Evolutionary conservation across 2,797 vertebrate genomes (phyloP).

Genomic region (Lithobates sylvaticus): DNA sequence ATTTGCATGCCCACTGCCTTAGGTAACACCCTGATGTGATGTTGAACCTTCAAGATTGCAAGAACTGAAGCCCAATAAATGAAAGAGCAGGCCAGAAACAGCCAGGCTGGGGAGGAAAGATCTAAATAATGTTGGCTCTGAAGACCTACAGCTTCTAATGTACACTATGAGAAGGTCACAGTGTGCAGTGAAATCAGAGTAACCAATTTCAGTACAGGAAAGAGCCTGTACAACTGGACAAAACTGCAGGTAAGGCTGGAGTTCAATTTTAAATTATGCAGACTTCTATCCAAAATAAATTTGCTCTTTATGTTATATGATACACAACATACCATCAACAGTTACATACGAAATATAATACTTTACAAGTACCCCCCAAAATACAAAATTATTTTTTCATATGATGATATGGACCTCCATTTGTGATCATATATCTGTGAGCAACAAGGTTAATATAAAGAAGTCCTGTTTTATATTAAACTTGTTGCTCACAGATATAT

Average conservation of each 20-base stretch:
- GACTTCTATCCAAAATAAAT: background rate
- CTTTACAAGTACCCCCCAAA: background rate
- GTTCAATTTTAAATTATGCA: no score
- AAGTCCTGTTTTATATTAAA: background rate
- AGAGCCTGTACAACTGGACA: background rate
- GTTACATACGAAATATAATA: background rate
- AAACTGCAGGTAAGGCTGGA: background rate
- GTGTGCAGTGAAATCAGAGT: no score
- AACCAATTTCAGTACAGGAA: background rate
- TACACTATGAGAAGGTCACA: no score
- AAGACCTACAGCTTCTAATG: background rate
- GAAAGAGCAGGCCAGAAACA: background rate
- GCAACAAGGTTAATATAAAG: background rate
- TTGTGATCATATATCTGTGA: background rate
- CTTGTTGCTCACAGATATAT: no score
- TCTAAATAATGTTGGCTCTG: background rate
- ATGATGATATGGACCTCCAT: background rate
- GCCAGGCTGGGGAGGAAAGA: no score
- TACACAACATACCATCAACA: background rate
- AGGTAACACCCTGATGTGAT: background rate
- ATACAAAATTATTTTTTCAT: background rate
- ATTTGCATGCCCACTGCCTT: background rate
- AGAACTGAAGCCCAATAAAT: background rate
- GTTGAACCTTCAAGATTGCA: no score
- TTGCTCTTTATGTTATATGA: background rate